Conservation (phyloP, 2,113 vertebrate genomes). For the Tachysurus vachellii region DNA sequence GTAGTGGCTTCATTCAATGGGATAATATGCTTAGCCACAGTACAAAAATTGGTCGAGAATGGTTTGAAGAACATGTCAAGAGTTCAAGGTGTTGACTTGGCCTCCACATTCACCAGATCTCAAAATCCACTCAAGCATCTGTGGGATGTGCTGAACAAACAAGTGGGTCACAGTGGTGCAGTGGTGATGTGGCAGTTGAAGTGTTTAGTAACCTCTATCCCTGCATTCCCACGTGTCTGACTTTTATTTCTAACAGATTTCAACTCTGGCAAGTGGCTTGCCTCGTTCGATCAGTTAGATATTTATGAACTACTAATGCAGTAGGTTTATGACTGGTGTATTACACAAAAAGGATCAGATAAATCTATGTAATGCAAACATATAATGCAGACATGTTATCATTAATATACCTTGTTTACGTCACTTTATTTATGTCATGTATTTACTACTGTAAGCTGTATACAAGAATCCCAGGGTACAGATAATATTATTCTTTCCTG, state of each 20-base stretch:
- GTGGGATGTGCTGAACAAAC: background rate
- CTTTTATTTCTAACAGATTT: conserved; percentile 41
- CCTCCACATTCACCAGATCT: too few species aligned
- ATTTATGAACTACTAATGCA: background rate
- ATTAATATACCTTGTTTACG: background rate
- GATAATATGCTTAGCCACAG: too few species aligned
- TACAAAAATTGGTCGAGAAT: too few species aligned
- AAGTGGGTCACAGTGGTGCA: conserved; percentile 25
- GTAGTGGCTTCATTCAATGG: too few species aligned
- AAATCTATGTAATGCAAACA: background rate
- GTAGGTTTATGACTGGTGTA: background rate
- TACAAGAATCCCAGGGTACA: background rate
- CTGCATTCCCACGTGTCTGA: conserved; percentile 32
- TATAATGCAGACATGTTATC: background rate
- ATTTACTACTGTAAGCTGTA: background rate
- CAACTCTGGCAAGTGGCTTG: background rate
- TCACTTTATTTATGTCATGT: background rate
- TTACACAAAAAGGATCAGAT: background rate
- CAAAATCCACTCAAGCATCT: too few species aligned
- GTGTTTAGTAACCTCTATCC: background rate
- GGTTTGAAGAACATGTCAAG: too few species aligned
- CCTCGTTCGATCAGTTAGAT: conserved; percentile 1
- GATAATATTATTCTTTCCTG: background rate
- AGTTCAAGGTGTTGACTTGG: too few species aligned
- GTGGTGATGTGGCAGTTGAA: conserved; percentile 44